phyloP scores from a whole-genome alignment of 2,797 vertebrate genomes.

The Hephaestus fuliginosus region DNA sequence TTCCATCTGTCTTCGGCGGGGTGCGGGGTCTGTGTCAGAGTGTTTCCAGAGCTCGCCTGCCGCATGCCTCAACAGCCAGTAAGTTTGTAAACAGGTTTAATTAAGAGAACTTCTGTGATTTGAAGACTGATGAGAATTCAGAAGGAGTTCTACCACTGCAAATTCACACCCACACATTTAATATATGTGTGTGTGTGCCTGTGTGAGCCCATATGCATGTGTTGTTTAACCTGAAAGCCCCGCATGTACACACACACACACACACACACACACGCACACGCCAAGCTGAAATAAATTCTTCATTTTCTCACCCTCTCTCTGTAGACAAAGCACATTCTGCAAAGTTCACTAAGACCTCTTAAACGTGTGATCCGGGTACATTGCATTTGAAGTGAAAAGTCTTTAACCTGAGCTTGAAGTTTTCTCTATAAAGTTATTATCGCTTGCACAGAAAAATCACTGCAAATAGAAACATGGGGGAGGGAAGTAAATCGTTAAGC shows the following conservation, averaged over 20 bases:
- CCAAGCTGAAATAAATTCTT: slow-evolving; percentile 13
- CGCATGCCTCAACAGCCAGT: neutral
- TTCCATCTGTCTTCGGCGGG: slow-evolving; percentile 38
- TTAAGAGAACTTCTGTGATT: slow-evolving; percentile 29
- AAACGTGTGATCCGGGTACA: slow-evolving; percentile 13
- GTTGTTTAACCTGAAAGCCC: slow-evolving; percentile 3
- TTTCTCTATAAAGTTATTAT: slow-evolving; percentile 12
- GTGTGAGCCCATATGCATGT: slow-evolving; percentile 4
- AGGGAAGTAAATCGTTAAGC: neutral
- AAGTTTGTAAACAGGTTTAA: slow-evolving; percentile 53
- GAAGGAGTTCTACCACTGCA: neutral
- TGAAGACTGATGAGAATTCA: slow-evolving; percentile 19
- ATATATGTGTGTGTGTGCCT: neutral
- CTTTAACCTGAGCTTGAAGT: slow-evolving; percentile 1
- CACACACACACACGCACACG: neutral
- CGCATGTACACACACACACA: neutral
- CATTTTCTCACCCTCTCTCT: slow-evolving; percentile 16
- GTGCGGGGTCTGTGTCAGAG: slow-evolving; percentile 18
- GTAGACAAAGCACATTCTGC: slow-evolving; percentile 19
- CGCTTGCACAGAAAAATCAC: slow-evolving; percentile 17
- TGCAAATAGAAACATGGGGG: neutral
- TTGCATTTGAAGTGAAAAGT: neutral
- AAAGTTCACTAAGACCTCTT: slow-evolving; percentile 25
- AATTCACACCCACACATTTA: slow-evolving; percentile 7
- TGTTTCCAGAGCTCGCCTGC: slow-evolving; percentile 25